phyloP scores from a whole-genome alignment of 2,113 vertebrate species.

The Desmodus rotundus region DNA sequence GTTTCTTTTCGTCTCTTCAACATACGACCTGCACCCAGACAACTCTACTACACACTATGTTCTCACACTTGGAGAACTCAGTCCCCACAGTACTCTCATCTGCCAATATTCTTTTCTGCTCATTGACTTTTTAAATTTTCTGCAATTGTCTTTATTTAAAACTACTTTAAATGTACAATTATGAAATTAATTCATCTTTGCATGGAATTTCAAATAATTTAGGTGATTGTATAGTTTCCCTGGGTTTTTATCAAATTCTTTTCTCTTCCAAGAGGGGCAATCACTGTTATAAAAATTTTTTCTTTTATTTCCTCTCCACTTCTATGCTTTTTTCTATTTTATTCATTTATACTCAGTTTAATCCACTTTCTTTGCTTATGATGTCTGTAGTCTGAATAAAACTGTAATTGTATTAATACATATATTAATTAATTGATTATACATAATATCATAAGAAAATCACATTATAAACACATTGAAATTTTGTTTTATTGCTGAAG shows the following conservation, averaged over 20 bases:
- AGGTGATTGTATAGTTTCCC: not conserved
- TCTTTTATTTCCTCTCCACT: not conserved
- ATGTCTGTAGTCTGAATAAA: not conserved
- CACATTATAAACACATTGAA: not conserved
- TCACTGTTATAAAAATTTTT: not conserved
- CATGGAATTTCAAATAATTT: not conserved
- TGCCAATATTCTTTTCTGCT: not conserved
- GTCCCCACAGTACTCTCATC: not conserved
- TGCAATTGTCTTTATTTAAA: not conserved
- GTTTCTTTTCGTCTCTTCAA: not conserved
- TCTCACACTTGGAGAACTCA: not conserved
- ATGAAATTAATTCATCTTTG: not conserved
- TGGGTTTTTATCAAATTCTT: not conserved
- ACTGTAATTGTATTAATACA: not conserved
- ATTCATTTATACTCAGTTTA: slow-evolving; percentile 29
- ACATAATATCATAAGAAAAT: not conserved
- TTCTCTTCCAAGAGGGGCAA: not conserved
- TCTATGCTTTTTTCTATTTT: not conserved
- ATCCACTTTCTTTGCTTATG: not conserved
- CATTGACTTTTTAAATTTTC: not conserved
- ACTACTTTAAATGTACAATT: slow-evolving; percentile 15
- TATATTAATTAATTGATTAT: not conserved
- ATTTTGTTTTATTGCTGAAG: not conserved
- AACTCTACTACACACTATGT: not conserved
- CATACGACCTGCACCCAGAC: not conserved